Conservation (phyloP, 2,797 vertebrate species). For the Poecilia velifera region DNA sequence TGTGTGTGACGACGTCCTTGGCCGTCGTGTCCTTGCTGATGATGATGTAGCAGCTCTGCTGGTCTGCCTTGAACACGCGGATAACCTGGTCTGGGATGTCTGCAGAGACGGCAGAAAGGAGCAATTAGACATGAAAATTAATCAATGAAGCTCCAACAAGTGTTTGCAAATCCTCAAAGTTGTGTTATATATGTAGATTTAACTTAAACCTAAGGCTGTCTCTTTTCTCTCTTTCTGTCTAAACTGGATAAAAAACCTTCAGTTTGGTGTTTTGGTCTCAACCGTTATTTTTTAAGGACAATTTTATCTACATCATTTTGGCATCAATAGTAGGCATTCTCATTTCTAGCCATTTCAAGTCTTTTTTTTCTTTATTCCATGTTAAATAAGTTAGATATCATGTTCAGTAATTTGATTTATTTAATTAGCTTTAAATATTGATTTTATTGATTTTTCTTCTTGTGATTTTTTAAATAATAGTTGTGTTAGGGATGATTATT, state of each 20-base stretch:
- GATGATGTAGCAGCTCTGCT: constrained; percentile 98
- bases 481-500: not conserved
- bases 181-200: not conserved
- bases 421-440: not conserved
- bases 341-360: constrained; percentile 32
- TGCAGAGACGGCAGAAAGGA: constrained; percentile 42
- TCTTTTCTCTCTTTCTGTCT: no score
- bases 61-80: constrained; percentile 94
- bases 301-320: no score
- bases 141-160: not conserved
- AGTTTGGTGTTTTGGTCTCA: no score
- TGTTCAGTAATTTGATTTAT: not conserved
- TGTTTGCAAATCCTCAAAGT: not conserved
- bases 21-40: constrained; percentile 98
- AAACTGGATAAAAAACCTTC: no score
- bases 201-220: no score
- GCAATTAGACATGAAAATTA: not conserved
- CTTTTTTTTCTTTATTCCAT: constrained; percentile 22
- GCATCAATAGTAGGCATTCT: no score
- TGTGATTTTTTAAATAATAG: not conserved
- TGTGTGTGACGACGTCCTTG: constrained; percentile 92
- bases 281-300: no score
- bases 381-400: constrained; percentile 1
- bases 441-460: not conserved
- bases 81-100: constrained; percentile 98